Percentiles rank a stretch among this genome's conserved stretches.
Conservation (phyloP, 2,113 vertebrate genomes). For the Spermophilus dauricus region DNA sequence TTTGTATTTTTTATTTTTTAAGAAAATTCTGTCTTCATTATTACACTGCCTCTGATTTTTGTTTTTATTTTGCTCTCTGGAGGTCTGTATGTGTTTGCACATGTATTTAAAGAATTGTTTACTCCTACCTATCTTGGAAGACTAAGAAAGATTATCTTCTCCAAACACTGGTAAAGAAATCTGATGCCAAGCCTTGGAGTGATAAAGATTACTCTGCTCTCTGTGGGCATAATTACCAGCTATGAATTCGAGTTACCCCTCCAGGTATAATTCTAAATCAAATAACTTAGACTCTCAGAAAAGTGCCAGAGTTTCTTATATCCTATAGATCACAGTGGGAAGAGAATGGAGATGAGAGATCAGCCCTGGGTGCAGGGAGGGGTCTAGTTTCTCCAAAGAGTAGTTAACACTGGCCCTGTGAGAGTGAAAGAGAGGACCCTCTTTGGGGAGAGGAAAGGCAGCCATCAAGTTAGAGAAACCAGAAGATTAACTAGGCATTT, state of each 20-base stretch:
- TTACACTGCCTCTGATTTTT: not conserved
- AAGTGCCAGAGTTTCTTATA: not conserved
- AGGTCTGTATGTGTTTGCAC: not conserved
- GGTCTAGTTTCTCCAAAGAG: not conserved
- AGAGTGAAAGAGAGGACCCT: not conserved
- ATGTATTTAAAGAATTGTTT: not conserved
- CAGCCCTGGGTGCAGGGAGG: not conserved
- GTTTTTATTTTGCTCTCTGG: not conserved
- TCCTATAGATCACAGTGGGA: not conserved
- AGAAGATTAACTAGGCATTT: not conserved
- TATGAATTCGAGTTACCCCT: not conserved
- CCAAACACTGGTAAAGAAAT: not conserved
- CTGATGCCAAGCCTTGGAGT: not conserved
- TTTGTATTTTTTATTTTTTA: not conserved
- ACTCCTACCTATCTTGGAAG: slow-evolving; percentile 24
- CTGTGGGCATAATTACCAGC: not conserved
- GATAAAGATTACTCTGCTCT: not conserved
- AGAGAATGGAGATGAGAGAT: not conserved
- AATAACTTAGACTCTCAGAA: not conserved
- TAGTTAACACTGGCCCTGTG: not conserved
- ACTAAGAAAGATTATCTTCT: slow-evolving; percentile 15
- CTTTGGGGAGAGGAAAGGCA: not conserved
- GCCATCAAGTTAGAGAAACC: not conserved
- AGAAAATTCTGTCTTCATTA: not conserved
- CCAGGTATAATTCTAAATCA: not conserved